Evolutionary conservation across 2,113 vertebrate species (phyloP).

Genomic region (Syrrhaptes paradoxus): DNA sequence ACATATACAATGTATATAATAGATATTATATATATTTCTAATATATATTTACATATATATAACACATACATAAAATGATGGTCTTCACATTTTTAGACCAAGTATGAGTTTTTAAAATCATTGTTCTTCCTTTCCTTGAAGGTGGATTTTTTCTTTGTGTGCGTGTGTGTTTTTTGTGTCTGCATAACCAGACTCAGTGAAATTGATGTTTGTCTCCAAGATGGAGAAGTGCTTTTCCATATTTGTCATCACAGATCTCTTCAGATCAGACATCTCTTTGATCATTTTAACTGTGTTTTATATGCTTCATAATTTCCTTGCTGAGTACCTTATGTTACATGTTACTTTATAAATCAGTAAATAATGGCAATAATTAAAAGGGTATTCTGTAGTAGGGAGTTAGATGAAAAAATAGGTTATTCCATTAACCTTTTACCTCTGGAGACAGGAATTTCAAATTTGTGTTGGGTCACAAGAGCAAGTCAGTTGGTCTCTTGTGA

Average conservation of each 20-base stretch:
- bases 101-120: background rate
- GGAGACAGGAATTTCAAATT: slow-evolving; percentile 59
- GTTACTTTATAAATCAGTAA: slow-evolving; percentile 66
- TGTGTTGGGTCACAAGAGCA: slow-evolving; percentile 44
- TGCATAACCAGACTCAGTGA: background rate
- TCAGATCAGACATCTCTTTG: slow-evolving; percentile 52
- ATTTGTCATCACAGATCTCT: slow-evolving; percentile 48
- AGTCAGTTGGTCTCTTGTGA: slow-evolving; percentile 50
- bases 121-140: background rate
- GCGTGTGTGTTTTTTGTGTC: background rate
- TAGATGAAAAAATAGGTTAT: slow-evolving; percentile 59
- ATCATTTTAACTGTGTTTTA: slow-evolving; percentile 56
- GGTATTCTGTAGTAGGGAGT: background rate
- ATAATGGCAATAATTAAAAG: slow-evolving; percentile 68
- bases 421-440: slow-evolving; percentile 69
- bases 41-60: no score
- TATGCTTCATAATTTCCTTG: slow-evolving; percentile 55
- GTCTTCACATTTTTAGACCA: background rate
- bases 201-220: slow-evolving; percentile 22
- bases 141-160: background rate
- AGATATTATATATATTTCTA: no score
- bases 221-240: slow-evolving; percentile 41
- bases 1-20: no score
- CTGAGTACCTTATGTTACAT: slow-evolving; percentile 48
- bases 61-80: background rate